Conservation (phyloP, 2,113 vertebrate species). For the Urocitellus parryii region DNA sequence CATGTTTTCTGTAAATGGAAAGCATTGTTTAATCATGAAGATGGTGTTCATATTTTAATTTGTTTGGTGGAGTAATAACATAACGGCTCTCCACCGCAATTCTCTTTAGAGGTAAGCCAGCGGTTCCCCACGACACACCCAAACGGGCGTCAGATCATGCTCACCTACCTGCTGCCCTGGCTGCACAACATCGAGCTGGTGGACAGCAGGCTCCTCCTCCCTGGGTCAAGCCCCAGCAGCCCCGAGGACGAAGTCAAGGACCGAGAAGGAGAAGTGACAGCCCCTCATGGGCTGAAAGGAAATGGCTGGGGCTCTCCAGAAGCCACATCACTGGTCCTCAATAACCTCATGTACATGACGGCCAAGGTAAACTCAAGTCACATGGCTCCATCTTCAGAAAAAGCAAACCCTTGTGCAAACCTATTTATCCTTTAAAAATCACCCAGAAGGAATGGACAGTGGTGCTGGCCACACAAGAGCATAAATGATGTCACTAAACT, state of each 20-base stretch:
- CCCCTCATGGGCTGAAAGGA: constrained; percentile 92
- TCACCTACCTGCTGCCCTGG: constrained; percentile 98
- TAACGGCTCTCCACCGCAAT: not conserved
- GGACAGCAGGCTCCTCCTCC: constrained; percentile 96
- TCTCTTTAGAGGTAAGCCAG: constrained; percentile 94
- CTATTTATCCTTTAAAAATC: not conserved
- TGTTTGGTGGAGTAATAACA: not conserved
- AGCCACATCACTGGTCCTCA: constrained; percentile 97
- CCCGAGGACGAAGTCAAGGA: constrained; percentile 94
- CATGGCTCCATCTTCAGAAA: not conserved
- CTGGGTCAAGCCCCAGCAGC: constrained; percentile 95
- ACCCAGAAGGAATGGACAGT: accelerated
- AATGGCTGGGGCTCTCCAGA: constrained; percentile 98
- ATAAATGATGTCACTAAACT: not conserved
- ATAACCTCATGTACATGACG: constrained; percentile 99
- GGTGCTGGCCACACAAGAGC: accelerated
- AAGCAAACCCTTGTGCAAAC: not conserved
- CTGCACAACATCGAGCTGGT: constrained; percentile 98
- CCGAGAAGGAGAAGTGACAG: constrained; percentile 86
- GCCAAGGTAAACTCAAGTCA: constrained; percentile 92
- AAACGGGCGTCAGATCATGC: constrained; percentile 98
- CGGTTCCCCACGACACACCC: constrained; percentile 97
- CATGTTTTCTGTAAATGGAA: not conserved
- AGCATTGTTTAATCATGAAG: not conserved
- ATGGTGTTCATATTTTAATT: not conserved